Conservation (phyloP, 2,888 invertebrate species). For the Nyleta sp. region DNA sequence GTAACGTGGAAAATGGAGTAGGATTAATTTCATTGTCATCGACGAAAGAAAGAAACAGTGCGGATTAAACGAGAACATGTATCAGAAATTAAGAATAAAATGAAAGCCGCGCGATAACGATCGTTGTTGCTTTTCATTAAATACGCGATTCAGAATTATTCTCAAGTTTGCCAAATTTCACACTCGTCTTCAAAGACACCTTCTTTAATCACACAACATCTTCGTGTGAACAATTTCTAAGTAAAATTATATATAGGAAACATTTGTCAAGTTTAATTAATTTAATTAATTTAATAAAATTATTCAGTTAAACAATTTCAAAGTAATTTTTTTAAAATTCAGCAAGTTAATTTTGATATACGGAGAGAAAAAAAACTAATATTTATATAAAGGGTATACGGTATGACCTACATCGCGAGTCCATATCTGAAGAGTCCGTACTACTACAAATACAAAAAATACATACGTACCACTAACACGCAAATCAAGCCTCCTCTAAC, state of each 20-base stretch:
- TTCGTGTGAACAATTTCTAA: background rate
- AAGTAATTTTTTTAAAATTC: no score
- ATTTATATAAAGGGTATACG: no score
- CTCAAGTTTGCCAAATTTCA: background rate
- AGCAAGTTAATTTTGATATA: no score
- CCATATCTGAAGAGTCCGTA: no score
- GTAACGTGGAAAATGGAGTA: constrained; percentile 71
- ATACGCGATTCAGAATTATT: background rate
- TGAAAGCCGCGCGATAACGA: constrained; percentile 34
- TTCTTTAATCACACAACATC: background rate
- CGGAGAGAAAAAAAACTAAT: no score
- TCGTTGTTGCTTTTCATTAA: constrained; percentile 33
- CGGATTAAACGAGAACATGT: constrained; percentile 11
- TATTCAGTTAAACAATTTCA: background rate
- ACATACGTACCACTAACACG: no score
- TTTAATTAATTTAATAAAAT: no score
- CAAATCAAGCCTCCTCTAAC: no score
- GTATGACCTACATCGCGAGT: no score
- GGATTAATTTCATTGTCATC: constrained; percentile 58
- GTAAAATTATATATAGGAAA: background rate
- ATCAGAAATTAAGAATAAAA: constrained; percentile 42
- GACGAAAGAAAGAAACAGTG: constrained; percentile 9
- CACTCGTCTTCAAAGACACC: no score
- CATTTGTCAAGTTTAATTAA: no score
- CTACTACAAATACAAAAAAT: no score